Evolutionary conservation across 2,797 vertebrate genomes (phyloP), one percentile per base, ranked within the genome.

Genomic region (Falco columbarius): DNA sequence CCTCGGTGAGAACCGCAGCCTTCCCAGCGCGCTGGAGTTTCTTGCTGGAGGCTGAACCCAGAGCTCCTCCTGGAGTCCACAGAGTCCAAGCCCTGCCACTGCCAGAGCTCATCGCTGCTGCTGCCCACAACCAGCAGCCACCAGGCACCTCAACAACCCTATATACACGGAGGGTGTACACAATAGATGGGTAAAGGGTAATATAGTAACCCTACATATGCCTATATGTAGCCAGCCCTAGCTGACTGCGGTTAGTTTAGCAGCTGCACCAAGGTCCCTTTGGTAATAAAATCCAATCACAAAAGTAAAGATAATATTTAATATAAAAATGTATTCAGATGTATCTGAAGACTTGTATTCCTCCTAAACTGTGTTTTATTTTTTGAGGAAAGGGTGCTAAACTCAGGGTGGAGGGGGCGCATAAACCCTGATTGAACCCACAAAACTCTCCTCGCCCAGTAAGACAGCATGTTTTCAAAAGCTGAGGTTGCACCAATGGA

Each of bases 1-100:
- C 19, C 11, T 24, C 22, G 13, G 27, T 30, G 79, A 26, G 56
- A 79, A 34, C 6, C 13, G 1, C 66, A 79, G 42, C 46, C 30
- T 74, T 30, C 40, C 3, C 1, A 74, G 62, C 49, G 61, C 6
- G 55, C 2, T 22, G 18, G 42, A 21, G 36, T 10, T 74, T 17
- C 44, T 4, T 12, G 58, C 67, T 29, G 30, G 49, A 10, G 0
- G 2, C 74, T 95, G 94, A 86, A 81, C 2, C 23, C 85, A 92
- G 81, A 95, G 95, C 95, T 92, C 97, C 97, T 93, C 89, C 97
- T 97, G 96, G 77, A 90, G 93, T 6, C 21, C 0, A 0, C 42
- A 29, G 46, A 51, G 46, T n/a, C 32, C 38, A 66, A 73, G 34
- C 38, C 44, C 70, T 59, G 52, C 61, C 0, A 0, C 74, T 36